Conservation (phyloP, 1,140 invertebrate genomes). For the Acromyrmex heyeri region DNA sequence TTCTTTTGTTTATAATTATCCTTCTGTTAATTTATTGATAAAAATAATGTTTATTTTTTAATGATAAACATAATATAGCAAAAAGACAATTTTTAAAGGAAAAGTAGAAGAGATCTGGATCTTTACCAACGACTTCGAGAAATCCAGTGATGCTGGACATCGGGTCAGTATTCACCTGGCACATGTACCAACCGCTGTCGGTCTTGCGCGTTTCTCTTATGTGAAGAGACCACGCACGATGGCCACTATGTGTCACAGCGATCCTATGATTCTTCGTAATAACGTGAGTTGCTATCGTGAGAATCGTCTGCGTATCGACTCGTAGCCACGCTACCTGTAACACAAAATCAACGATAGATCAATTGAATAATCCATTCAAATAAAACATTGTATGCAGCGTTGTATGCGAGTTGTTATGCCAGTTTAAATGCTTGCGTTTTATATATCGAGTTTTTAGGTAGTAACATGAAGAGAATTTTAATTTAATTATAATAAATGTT, state of each 20-base stretch:
- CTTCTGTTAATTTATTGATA: neutral
- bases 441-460: conserved; percentile 8
- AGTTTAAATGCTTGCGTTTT: neutral
- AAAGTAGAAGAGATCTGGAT: conserved; percentile 38
- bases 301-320: conserved; percentile 89
- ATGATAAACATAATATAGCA: neutral
- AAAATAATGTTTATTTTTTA: neutral
- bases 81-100: neutral
- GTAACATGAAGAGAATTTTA: conserved; percentile 25
- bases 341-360: conserved; percentile 35
- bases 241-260: conserved; percentile 87
- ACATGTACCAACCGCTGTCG: conserved; percentile 88
- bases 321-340: conserved; percentile 89
- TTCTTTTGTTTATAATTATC: conserved; percentile 8
- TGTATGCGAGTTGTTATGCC: neutral
- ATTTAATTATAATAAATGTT: neutral
- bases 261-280: conserved; percentile 89
- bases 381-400: neutral
- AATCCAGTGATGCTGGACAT: conserved; percentile 88
- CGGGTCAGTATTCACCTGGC: conserved; percentile 88
- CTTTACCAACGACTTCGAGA: conserved; percentile 88
- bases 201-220: conserved; percentile 85
- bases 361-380: conserved; percentile 7
- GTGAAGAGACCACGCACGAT: conserved; percentile 87
- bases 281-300: conserved; percentile 88